phyloP scores from a whole-genome alignment of 1,140 invertebrate species.

The Uloborus diversus region DNA sequence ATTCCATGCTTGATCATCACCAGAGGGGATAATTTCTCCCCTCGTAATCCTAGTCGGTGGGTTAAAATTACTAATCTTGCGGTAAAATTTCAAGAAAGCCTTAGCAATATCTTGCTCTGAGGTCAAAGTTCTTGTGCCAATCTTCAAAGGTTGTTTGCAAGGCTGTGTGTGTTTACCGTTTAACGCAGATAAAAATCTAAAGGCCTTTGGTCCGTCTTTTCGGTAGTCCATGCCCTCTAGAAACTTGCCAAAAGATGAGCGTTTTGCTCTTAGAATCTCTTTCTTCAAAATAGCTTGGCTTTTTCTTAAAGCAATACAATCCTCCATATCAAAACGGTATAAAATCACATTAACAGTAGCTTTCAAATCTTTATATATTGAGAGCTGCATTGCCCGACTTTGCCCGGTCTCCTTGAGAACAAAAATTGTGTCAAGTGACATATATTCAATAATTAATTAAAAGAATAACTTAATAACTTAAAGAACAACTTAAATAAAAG shows the following conservation, averaged over 20 bases:
- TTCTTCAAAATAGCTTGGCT: background rate
- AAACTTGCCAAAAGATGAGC: background rate
- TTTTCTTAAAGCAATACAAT: background rate
- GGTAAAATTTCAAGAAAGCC: background rate
- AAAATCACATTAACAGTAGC: too few relatives aligned
- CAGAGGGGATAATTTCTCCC: background rate
- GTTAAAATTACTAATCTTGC: background rate
- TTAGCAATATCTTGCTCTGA: background rate
- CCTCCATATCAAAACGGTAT: too few relatives aligned
- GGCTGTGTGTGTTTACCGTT: background rate
- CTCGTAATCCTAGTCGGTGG: background rate
- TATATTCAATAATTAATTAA: too few relatives aligned
- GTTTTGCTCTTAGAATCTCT: constrained; percentile 1
- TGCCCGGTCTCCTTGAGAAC: too few relatives aligned
- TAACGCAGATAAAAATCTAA: constrained; percentile 10
- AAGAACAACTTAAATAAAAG: too few relatives aligned
- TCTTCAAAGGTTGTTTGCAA: constrained; percentile 4
- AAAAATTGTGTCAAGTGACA: too few relatives aligned
- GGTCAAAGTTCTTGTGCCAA: background rate
- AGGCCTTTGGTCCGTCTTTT: constrained; percentile 2
- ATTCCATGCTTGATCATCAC: background rate
- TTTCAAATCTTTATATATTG: too few relatives aligned
- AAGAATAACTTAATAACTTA: too few relatives aligned
- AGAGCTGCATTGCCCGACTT: too few relatives aligned
- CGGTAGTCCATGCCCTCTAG: background rate